These are phyloP conservation scores for Lophotis ruficrista DNA, from an alignment of 2,113 vertebrate genomes.

Conservation along the genomic window DNA sequence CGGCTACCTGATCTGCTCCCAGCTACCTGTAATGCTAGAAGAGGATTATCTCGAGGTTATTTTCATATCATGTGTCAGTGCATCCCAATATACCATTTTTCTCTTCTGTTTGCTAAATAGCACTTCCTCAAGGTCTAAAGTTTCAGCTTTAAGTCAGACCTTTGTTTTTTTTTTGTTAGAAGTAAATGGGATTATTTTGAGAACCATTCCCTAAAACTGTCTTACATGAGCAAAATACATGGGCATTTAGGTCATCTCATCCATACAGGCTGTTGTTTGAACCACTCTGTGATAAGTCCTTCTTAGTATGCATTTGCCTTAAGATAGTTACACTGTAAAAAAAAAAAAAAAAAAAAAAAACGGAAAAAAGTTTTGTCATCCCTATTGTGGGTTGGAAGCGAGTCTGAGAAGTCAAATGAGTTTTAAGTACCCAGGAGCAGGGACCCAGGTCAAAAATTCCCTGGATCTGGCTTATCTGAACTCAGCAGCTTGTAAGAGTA, in stretches of 20 bases:
- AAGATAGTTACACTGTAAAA: background rate
- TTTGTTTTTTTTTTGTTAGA: background rate
- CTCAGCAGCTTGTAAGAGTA: fast-evolving
- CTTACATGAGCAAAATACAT: background rate
- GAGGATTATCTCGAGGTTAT: background rate
- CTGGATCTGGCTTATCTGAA: background rate
- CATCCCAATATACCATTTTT: background rate
- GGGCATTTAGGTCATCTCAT: background rate
- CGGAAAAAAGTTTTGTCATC: background rate
- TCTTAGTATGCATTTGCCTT: background rate
- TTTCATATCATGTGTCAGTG: background rate
- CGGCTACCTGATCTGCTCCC: background rate
- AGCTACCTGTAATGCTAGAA: background rate
- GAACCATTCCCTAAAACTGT: background rate
- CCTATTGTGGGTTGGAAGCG: background rate
- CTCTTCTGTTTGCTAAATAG: background rate
- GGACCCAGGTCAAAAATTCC: background rate
- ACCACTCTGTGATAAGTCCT: background rate
- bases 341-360: background rate
- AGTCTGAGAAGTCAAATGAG: background rate
- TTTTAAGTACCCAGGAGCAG: background rate
- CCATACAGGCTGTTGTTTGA: background rate
- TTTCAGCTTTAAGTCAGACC: background rate
- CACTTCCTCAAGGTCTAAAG: background rate
- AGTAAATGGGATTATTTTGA: background rate